Evolutionary conservation across 2,797 vertebrate genomes (phyloP).

Genomic region (Geotrypetes seraphini): DNA sequence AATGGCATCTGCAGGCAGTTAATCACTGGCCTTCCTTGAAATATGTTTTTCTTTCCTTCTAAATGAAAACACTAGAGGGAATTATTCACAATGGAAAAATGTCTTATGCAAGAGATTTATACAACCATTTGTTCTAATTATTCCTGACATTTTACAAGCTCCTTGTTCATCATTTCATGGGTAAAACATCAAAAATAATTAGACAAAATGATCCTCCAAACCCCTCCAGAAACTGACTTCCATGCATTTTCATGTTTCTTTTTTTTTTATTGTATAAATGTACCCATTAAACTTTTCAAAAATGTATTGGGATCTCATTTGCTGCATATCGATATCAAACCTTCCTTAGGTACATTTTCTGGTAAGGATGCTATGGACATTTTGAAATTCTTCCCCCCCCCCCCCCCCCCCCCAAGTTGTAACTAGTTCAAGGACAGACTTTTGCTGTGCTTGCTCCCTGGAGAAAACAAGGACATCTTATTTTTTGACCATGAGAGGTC

Average conservation of each 20-base stretch:
- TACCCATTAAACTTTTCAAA: slow-evolving; percentile 20
- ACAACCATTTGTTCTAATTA: slow-evolving; percentile 27
- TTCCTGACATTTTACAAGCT: slow-evolving; percentile 22
- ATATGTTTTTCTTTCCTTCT: not conserved
- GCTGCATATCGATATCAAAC: slow-evolving; percentile 8
- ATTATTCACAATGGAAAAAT: slow-evolving; percentile 1
- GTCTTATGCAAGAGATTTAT: slow-evolving; percentile 10
- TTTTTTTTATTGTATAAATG: slow-evolving; percentile 23
- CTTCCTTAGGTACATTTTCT: slow-evolving; percentile 20
- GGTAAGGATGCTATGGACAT: slow-evolving; percentile 8
- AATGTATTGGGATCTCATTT: slow-evolving; percentile 18
- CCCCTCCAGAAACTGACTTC: slow-evolving; percentile 22
- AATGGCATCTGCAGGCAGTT: not conserved
- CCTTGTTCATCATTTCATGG: slow-evolving; percentile 21
- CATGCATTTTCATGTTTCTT: slow-evolving; percentile 5
- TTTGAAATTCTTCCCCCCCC: slow-evolving; percentile 5
- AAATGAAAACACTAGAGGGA: slow-evolving; percentile 2
- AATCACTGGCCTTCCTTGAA: not conserved
- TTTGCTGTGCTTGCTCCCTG: not conserved
- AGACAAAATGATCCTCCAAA: slow-evolving; percentile 13
- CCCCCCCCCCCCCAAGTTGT: slow-evolving; percentile 6
- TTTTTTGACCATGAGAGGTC: slow-evolving; percentile 52
- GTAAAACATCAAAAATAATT: slow-evolving; percentile 23
- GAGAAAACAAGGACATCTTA: not conserved
- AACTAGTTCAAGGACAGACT: not conserved